These are phyloP conservation scores for Myrmophylax atrothorax DNA, from an alignment of 2,113 vertebrate species.

Conservation along the genomic window DNA sequence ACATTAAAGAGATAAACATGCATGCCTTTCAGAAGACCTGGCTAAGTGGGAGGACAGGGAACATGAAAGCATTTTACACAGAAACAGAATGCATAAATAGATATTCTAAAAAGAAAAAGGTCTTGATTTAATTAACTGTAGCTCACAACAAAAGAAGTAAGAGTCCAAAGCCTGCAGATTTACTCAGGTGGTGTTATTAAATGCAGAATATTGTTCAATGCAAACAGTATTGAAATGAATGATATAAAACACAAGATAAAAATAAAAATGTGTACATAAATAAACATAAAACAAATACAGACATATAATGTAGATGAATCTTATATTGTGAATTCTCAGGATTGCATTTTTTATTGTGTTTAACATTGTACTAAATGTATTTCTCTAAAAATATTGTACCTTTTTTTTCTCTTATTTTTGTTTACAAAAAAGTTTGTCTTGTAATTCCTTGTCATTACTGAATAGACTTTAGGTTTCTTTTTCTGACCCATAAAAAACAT, in stretches of 20 bases:
- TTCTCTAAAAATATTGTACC: not conserved
- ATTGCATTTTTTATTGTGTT: not conserved
- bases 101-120: not conserved
- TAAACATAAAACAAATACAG: not conserved
- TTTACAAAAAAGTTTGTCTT: not conserved
- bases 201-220: not conserved
- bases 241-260: not conserved
- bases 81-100: constrained; percentile 2
- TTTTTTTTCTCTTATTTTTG: not conserved
- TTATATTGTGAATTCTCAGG: not conserved
- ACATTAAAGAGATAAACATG: constrained; percentile 44
- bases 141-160: constrained; percentile 7
- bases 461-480: not conserved
- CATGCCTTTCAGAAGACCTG: constrained; percentile 17
- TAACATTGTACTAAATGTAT: not conserved
- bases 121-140: constrained; percentile 32
- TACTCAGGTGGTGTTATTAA: not conserved
- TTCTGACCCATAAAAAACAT: not conserved
- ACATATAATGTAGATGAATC: not conserved
- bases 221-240: not conserved
- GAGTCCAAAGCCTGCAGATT: not conserved
- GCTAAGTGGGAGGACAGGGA: constrained; percentile 34
- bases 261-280: not conserved
- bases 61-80: constrained; percentile 42
- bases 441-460: not conserved